Evolutionary conservation across 2,888 invertebrate genomes (phyloP).

Genomic region (Rhynchonema sp.): DNA sequence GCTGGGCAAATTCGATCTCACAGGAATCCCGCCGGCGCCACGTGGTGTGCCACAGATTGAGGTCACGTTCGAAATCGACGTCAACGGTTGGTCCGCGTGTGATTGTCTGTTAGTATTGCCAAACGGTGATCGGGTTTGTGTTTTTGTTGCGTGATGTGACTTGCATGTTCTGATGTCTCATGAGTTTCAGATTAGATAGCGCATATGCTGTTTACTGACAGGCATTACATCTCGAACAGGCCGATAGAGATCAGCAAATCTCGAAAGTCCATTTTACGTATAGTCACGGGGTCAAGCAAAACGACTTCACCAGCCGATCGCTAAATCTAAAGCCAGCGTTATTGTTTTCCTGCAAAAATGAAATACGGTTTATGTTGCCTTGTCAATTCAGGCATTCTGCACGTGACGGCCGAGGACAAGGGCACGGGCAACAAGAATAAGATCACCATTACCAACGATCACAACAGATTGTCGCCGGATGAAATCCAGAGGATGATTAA

Average conservation of each 20-base stretch:
- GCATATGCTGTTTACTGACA: too few species aligned
- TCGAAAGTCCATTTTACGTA: too few species aligned
- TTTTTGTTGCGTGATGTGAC: too few species aligned
- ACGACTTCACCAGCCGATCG: too few species aligned
- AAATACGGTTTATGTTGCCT: neutral
- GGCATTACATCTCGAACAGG: too few species aligned
- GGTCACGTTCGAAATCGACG: conserved; percentile 38
- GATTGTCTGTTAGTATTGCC: too few species aligned
- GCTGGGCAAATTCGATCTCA: conserved; percentile 78
- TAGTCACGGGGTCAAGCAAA: too few species aligned
- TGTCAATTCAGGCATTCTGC: conserved; percentile 17
- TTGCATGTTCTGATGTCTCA: too few species aligned
- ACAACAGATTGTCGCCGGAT: conserved; percentile 84
- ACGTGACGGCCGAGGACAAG: conserved; percentile 91
- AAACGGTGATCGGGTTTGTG: too few species aligned
- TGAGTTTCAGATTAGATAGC: too few species aligned
- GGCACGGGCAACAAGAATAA: conserved; percentile 96
- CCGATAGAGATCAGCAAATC: too few species aligned
- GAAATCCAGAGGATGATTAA: conserved; percentile 98
- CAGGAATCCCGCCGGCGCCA: conserved; percentile 36
- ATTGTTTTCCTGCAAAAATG: neutral
- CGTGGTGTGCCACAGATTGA: conserved; percentile 32
- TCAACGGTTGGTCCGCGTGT: conserved; percentile 27
- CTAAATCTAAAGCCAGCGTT: too few species aligned
- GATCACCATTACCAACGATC: conserved; percentile 95